Percentiles rank a stretch among this genome's conserved stretches.
Evolutionary conservation across 2,888 invertebrate species (phyloP).

Genomic region (Luffia ferchaultella): DNA sequence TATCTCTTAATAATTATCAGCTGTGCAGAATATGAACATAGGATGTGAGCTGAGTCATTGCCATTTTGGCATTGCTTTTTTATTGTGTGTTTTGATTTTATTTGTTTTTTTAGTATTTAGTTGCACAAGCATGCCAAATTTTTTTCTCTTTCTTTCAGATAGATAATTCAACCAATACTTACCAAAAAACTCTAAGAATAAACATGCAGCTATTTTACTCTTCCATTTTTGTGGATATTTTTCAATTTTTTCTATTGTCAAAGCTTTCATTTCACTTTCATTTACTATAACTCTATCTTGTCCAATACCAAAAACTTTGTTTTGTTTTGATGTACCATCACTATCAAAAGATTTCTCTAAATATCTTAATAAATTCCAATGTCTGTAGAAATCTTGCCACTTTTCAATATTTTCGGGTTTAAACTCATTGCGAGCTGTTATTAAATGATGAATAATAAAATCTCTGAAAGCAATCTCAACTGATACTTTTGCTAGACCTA

Average conservation of each 20-base stretch:
- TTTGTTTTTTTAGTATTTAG: too few species aligned
- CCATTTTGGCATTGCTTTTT: too few species aligned
- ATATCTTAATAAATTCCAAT: conserved; percentile 50
- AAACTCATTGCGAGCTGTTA: conserved; percentile 52
- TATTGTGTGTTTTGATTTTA: too few species aligned
- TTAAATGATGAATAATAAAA: conserved; percentile 72
- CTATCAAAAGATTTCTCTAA: conserved; percentile 56
- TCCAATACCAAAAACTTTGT: conserved; percentile 51
- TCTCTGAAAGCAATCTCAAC: conserved; percentile 67
- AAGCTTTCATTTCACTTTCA: conserved; percentile 54
- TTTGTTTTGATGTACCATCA: conserved; percentile 55
- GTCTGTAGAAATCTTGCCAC: conserved; percentile 43
- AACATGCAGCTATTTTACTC: conserved; percentile 57
- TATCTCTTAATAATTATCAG: too few species aligned
- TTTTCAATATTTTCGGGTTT: conserved; percentile 29
- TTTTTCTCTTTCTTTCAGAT: too few species aligned
- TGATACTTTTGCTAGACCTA: conserved; percentile 65
- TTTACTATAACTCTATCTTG: conserved; percentile 48
- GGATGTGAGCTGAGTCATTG: too few species aligned
- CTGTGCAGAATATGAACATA: too few species aligned
- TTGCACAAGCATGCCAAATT: too few species aligned
- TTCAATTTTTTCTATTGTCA: conserved; percentile 52
- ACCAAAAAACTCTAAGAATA: conserved; percentile 69
- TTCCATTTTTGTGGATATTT: conserved; percentile 61
- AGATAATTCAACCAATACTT: too few species aligned